Evolutionary conservation across 2,888 invertebrate genomes (phyloP), one percentile per base, ranked within the genome.

Genomic region (Nemapogon koenigi): DNA sequence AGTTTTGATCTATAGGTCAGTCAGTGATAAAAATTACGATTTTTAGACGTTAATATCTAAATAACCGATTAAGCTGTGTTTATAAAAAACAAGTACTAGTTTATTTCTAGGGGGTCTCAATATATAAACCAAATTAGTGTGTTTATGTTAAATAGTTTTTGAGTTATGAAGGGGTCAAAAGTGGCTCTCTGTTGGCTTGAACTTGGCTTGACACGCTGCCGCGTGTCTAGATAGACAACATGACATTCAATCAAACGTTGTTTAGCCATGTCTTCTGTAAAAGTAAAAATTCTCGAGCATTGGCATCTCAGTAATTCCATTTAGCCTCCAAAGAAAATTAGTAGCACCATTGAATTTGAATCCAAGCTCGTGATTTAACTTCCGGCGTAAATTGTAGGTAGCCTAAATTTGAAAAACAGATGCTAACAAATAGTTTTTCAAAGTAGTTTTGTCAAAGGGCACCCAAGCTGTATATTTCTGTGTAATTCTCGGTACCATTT

Each of bases 291-390:
- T 33, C 55, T 39, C 2, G 47, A 38, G 11, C 62, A 58, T 46
- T 72, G 70, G 10, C 57, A 53, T 35, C 55, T 62, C 6, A 75
- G 39, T 18, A 73, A 39, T 38, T 71, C 62, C 25, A 76, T 37
- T 42, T 73, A 72, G 4, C 57, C 55, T 54, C 51, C 66, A 33
- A 76, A 68, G 45, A 72, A 76, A 0, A 72, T 67, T 76, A 76
- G 75, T 0, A 66, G 64, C 0, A 69, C 72, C 48, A 76, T 63
- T 0, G 72, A 62, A 18, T 63, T 71, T 0, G 68, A 61, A 40
- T 76, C 76, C 33, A 66, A 73, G 1, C 73, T 66, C 0, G 70
- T 70, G 3, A 76, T 73, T 72, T 71, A 75, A 0, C 72, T 72
- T 0, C 67, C 67, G 0, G 71, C 76, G 3, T 69, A 69, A 0